These are phyloP conservation scores for Drosophila arizonae DNA, from an alignment of 1,140 invertebrate species.

Conservation along the genomic window DNA sequence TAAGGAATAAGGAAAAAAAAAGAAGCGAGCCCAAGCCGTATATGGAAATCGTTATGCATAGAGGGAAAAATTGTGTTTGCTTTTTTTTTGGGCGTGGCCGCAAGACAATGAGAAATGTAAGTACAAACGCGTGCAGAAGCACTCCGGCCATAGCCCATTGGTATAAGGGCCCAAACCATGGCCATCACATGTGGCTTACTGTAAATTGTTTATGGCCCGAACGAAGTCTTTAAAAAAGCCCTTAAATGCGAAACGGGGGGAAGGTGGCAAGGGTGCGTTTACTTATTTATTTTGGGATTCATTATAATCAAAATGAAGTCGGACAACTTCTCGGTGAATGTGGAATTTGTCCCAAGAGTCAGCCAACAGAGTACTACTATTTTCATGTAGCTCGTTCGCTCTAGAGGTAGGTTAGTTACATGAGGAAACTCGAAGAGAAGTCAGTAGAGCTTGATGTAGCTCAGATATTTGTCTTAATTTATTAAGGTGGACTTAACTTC, in stretches of 20 bases:
- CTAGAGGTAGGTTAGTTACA: no score
- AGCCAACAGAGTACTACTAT: no score
- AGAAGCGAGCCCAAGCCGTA: not conserved
- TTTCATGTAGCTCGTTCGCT: no score
- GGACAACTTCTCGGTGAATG: no score
- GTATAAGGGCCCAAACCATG: not conserved
- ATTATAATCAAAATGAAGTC: not conserved
- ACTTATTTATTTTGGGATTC: not conserved
- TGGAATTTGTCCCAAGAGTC: no score
- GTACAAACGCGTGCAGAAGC: slow-evolving; percentile 1
- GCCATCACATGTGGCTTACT: slow-evolving; percentile 13
- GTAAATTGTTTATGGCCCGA: slow-evolving; percentile 21
- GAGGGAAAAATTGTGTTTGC: slow-evolving; percentile 16
- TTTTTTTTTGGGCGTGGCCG: slow-evolving; percentile 42
- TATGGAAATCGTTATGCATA: slow-evolving; percentile 8
- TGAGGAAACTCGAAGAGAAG: no score
- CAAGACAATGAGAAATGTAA: slow-evolving; percentile 50
- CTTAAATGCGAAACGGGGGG: not conserved
- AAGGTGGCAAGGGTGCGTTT: not conserved
- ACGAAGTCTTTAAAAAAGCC: not conserved
- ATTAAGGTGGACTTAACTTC: no score
- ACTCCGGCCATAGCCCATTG: not conserved
- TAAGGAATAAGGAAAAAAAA: no score
- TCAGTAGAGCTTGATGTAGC: no score
- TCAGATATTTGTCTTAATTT: no score